A percentile compares a stretch with the other conserved stretches of the same genome.
phyloP scores from a whole-genome alignment of 2,888 invertebrate genomes.

The Chrysodeixis includens region DNA sequence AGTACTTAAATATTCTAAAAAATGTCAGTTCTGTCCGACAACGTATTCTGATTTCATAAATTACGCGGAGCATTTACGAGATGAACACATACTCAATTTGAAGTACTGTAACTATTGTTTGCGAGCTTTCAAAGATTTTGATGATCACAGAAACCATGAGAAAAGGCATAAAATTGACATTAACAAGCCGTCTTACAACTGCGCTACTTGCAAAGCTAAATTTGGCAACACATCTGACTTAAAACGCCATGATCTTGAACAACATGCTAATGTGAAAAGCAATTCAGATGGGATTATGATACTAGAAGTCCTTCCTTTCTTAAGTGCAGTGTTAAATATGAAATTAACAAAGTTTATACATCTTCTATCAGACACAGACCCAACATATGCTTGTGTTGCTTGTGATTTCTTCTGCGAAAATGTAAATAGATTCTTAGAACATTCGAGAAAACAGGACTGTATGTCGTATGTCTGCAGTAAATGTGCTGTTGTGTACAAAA shows the following conservation, averaged over 20 bases:
- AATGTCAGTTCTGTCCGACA: slow-evolving; percentile 70
- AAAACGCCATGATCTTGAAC: slow-evolving; percentile 56
- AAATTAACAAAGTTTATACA: slow-evolving; percentile 65
- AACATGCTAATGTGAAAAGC: slow-evolving; percentile 58
- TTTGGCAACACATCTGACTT: slow-evolving; percentile 61
- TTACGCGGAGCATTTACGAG: slow-evolving; percentile 71
- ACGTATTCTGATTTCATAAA: slow-evolving; percentile 60
- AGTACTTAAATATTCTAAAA: slow-evolving; percentile 6
- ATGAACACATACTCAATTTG: slow-evolving; percentile 66
- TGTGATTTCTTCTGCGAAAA: slow-evolving; percentile 61
- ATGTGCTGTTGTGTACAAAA: slow-evolving; percentile 67
- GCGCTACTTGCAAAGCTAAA: slow-evolving; percentile 69
- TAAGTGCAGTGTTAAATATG: slow-evolving; percentile 72
- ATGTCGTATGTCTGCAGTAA: slow-evolving; percentile 61
- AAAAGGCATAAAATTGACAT: slow-evolving; percentile 62
- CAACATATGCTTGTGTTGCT: slow-evolving; percentile 57
- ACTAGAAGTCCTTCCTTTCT: slow-evolving; percentile 57
- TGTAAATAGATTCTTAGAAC: slow-evolving; percentile 62
- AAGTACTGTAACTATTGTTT: slow-evolving; percentile 70
- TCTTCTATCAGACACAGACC: slow-evolving; percentile 37
- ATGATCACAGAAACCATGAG: slow-evolving; percentile 62
- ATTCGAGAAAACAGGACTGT: slow-evolving; percentile 65
- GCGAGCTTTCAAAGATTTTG: slow-evolving; percentile 63
- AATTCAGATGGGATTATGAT: slow-evolving; percentile 68
- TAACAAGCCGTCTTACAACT: slow-evolving; percentile 54